A percentile compares a stretch with the other conserved stretches of the same genome.
Evolutionary conservation across 2,113 vertebrate genomes (phyloP).

Genomic region (Porphyrio hochstetteri): DNA sequence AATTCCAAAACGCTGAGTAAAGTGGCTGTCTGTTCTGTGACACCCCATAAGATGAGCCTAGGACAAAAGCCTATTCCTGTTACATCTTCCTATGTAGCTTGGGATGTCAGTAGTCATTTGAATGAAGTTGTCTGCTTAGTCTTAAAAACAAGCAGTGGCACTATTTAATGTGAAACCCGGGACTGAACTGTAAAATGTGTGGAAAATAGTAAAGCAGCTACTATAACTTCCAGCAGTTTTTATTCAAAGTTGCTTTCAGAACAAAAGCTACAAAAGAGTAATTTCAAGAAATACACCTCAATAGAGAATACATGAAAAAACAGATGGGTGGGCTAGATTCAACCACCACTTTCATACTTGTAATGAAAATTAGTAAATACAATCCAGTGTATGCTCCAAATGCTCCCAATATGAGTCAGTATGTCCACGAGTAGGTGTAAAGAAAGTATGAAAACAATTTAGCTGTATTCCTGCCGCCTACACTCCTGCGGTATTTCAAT

Average conservation of each 20-base stretch:
- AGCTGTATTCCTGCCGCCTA: neutral
- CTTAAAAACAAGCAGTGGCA: constrained; percentile 52
- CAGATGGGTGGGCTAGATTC: neutral
- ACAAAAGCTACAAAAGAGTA: constrained; percentile 9
- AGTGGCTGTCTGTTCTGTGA: constrained; percentile 14
- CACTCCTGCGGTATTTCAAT: constrained; percentile 26
- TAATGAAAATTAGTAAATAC: neutral
- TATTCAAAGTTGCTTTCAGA: constrained; percentile 44
- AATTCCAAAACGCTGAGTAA: constrained; percentile 56
- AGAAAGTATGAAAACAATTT: neutral
- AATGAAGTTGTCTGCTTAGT: constrained; percentile 40
- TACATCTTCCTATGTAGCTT: neutral
- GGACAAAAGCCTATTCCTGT: neutral
- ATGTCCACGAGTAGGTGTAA: constrained; percentile 40
- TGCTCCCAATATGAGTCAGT: constrained; percentile 9
- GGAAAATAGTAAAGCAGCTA: neutral
- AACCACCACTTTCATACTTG: neutral
- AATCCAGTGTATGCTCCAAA: neutral
- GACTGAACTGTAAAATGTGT: neutral
- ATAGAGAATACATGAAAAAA: neutral
- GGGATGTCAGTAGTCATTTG: constrained; percentile 31
- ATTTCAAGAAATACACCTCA: constrained; percentile 34
- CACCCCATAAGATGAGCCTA: neutral
- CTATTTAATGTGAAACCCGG: constrained; percentile 14
- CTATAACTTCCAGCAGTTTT: neutral